A percentile compares a stretch with the other conserved stretches of the same genome.
These are phyloP conservation scores for Emydoidea blandingii DNA, from an alignment of 2,797 vertebrate genomes.

Conservation along the genomic window DNA sequence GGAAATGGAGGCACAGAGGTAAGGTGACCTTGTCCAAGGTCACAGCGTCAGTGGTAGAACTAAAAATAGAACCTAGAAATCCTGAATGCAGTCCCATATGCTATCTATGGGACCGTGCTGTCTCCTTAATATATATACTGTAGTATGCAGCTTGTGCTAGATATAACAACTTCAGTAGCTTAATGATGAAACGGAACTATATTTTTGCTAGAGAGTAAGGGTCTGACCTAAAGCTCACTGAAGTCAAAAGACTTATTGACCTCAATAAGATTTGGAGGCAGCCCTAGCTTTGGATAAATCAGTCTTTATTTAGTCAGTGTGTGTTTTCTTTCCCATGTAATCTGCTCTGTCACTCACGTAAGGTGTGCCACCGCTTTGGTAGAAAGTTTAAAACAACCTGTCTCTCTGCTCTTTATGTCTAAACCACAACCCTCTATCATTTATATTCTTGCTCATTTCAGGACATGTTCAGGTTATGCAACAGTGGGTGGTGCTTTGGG, in stretches of 20 bases:
- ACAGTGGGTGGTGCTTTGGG: background rate
- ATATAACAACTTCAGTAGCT: background rate
- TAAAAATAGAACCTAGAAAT: background rate
- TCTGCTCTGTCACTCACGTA: background rate
- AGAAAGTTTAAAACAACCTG: background rate
- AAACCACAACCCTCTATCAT: background rate
- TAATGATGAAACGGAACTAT: background rate
- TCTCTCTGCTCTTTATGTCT: background rate
- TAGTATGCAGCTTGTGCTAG: too few species aligned
- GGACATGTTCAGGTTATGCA: background rate
- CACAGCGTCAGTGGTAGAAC: background rate
- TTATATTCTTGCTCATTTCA: background rate
- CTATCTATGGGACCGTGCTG: rapidly evolving
- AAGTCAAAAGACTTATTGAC: background rate
- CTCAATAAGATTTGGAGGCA: background rate
- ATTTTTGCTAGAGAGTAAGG: background rate
- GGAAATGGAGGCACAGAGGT: background rate
- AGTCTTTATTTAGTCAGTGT: background rate
- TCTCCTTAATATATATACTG: background rate
- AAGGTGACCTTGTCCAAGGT: background rate
- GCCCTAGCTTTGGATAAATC: background rate
- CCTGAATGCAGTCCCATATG: background rate
- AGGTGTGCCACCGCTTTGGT: background rate
- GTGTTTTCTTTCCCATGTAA: background rate
- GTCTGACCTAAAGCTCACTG: background rate